Conservation (phyloP, 1,140 invertebrate species). For the Holotrichia oblita region DNA sequence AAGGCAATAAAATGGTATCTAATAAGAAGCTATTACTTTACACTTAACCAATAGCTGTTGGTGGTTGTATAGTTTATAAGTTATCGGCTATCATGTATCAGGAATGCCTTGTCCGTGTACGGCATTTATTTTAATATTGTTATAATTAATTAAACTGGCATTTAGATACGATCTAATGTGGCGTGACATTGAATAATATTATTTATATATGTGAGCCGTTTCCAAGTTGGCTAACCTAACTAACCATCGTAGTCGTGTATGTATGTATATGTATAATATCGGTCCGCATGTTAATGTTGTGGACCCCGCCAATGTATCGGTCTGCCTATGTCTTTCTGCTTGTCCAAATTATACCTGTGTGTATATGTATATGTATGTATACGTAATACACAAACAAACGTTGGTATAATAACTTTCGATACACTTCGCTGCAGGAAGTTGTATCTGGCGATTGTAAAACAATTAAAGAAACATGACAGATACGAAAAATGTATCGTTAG, state of each 20-base stretch:
- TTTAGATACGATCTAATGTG: constrained; percentile 20
- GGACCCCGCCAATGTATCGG: not conserved
- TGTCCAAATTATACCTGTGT: too few relatives aligned
- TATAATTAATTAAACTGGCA: constrained; percentile 18
- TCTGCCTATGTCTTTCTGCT: not conserved
- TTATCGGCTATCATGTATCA: constrained; percentile 12
- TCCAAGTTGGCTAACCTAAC: too few relatives aligned
- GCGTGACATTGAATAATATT: constrained; percentile 1
- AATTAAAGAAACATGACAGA: constrained; percentile 8
- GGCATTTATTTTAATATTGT: constrained; percentile 21
- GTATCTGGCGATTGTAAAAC: not conserved
- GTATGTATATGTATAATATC: too few relatives aligned
- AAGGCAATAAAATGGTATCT: not conserved
- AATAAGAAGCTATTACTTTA: not conserved
- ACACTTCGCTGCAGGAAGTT: constrained; percentile 11
- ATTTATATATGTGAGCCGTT: too few relatives aligned
- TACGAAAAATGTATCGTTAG: not conserved
- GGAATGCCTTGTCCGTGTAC: not conserved
- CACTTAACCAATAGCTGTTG: not conserved
- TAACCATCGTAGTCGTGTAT: too few relatives aligned
- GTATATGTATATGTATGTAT: too few relatives aligned
- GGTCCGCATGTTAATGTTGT: too few relatives aligned
- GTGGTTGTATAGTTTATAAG: not conserved
- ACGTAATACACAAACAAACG: not conserved
- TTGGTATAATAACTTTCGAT: not conserved